Evolutionary conservation across 2,113 vertebrate genomes (phyloP).

Genomic region (Candoia aspera): DNA sequence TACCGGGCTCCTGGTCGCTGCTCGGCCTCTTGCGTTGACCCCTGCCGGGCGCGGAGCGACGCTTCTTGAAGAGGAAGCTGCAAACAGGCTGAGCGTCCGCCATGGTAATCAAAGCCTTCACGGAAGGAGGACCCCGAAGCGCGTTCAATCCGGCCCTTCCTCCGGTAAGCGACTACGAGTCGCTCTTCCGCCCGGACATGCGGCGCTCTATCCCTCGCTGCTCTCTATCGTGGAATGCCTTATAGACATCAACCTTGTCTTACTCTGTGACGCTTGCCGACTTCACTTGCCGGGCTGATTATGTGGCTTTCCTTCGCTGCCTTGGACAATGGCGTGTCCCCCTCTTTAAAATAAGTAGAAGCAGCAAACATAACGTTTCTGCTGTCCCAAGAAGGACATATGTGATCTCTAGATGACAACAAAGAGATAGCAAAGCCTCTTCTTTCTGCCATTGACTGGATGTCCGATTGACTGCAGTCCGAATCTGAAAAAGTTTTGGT

Average conservation of each 20-base stretch:
- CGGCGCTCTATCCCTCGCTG: background rate
- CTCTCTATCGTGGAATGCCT: background rate
- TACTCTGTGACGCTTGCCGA: background rate
- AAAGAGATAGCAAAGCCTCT: background rate
- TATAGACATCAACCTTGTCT: background rate
- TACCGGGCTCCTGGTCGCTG: constrained; percentile 73
- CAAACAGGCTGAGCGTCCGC: constrained; percentile 72
- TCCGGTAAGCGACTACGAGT: too few relatives aligned
- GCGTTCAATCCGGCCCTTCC: background rate
- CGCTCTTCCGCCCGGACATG: fast-evolving
- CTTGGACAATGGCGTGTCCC: background rate
- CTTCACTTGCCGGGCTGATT: background rate
- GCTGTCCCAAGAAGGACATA: background rate
- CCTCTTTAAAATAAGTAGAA: background rate
- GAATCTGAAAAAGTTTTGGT: background rate
- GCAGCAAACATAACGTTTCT: background rate
- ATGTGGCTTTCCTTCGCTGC: background rate
- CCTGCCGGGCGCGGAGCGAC: constrained; percentile 69
- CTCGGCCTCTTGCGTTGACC: constrained; percentile 69
- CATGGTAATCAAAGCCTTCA: constrained; percentile 61
- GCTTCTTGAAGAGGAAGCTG: constrained; percentile 85
- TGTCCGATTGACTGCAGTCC: background rate
- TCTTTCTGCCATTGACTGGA: background rate
- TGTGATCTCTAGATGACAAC: background rate
- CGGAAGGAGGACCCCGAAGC: background rate